Evolutionary conservation across 2,797 vertebrate genomes (phyloP), one percentile per base, ranked within the genome.

Genomic region (Acrossocheilus fasciatus): DNA sequence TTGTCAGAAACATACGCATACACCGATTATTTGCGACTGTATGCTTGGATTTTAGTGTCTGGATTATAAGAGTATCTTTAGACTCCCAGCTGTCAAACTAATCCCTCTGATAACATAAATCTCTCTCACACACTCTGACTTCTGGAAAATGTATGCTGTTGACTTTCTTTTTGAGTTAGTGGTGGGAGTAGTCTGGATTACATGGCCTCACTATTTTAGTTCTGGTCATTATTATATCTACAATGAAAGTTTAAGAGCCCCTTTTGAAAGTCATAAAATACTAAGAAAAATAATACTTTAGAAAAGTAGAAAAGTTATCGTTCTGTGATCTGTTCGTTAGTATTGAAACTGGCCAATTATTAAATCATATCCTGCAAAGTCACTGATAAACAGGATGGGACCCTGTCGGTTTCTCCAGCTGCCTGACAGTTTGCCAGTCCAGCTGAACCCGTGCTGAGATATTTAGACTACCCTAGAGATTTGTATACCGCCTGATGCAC

Each of bases 31-130:
- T 91, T 78, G 64, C 84, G 77, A 88, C 80, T 87, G 50, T 80
- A 86, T 89, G 87, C 14, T 82, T 84, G 80, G 82, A 87, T 90
- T 90, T 88, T 92, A 90, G 89, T 85, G 70, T 88, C 89, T 90
- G 91, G 91, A 94, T 95, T 93, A 93, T 91, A 81, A 6, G 87
- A 90, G 87, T 93, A 92, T 93, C 91, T 94, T 94, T 94, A 92
- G 93, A 92, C 92, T 91, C 91, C 89, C 93, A 93, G 91, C 94
- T 95, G 93, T 90, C 83, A 81, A 91, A 36, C 36, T 90, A 70
- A 93, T 89, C 90, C 89, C 81, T 89, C 84, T 81, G 70, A 81
- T 26, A 81, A 73, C 89, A 17, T 5, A 86, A 90, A 90, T 92
- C 85, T 70, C 85, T 70, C 77, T 5, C 78, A 73, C 59, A 36